phyloP scores from a whole-genome alignment of 2,113 vertebrate species.

The Synodontis membranacea region DNA sequence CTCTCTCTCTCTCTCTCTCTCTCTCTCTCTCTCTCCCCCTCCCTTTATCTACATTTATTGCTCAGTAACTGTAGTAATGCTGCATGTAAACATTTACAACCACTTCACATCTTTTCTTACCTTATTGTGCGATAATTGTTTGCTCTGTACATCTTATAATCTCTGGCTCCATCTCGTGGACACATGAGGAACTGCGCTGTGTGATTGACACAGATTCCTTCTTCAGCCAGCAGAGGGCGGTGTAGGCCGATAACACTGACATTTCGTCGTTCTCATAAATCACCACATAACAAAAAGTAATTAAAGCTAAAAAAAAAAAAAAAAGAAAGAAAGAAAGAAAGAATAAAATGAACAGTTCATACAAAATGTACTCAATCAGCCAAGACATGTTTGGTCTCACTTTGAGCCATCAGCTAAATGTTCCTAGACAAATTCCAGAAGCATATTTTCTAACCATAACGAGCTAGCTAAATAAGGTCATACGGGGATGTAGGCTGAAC shows the following conservation, averaged over 20 bases:
- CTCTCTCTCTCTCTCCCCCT: too few relatives aligned
- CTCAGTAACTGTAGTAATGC: neutral
- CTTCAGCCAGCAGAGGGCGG: conserved; percentile 6
- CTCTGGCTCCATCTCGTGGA: conserved; percentile 8
- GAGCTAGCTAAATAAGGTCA: neutral
- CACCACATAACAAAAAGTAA: neutral
- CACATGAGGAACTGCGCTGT: neutral
- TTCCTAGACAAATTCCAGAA: neutral
- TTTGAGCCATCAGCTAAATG: neutral
- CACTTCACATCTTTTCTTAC: neutral
- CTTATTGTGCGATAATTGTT: neutral
- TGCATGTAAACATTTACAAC: neutral
- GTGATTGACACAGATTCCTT: neutral
- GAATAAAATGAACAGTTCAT: neutral
- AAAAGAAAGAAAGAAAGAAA: too few relatives aligned
- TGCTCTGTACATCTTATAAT: neutral
- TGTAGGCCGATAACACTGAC: neutral
- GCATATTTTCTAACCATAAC: neutral
- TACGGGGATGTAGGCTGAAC: neutral
- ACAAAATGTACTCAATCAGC: neutral
- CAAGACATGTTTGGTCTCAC: neutral
- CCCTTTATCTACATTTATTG: neutral
- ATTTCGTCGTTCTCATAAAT: neutral
- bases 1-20: too few relatives aligned
- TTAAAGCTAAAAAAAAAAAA: neutral